Base-by-base conservation (phyloP, 2,888 invertebrate species). In the Kuschelorhynchus macadamiae region DNA sequence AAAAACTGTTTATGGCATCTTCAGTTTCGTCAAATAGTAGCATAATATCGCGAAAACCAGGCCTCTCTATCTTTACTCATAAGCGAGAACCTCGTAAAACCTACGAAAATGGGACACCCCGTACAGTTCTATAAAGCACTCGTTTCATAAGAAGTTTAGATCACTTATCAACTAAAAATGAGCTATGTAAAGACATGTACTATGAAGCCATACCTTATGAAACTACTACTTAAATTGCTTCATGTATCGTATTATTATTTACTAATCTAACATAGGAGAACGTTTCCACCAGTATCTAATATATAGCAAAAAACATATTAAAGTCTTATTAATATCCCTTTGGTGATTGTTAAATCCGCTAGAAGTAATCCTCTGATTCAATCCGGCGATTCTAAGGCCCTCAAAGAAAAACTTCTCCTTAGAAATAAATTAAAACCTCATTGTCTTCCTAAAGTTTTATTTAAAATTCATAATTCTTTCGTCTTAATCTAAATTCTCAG, bases 401-500 rank as follows among this genome's bases (percentile, higher is more conserved):
- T 39, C 30, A n/a, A 52, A 63, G 57, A 59, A 63, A 53, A 63
- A 52, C 62, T 67, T 56, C 36, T 57, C 53, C 49, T 52, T 47
- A 59, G 59, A 63, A 63, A 63, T 42, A 20, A 62, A 42, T 55
- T 56, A 61, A 61, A 67, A 49, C 56, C 55, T 42, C 42, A 56
- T 62, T 67, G 61, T 67, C 67, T 67, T 25, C 41, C 25, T 11
- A 20, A 55, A 57, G 64, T 65, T 66, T 66, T 46, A 56, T 63
- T 60, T 36, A 68, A 68, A 63, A 68, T 68, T 63, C 68, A 63
- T 68, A 63, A 62, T 63, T 63, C 68, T 63, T 63, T 57, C 46
- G 67, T 42, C 20, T 39, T 60, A 56, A 67, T 62, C 62, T 56
- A 62, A 56, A 62, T 39, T 59, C 53, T 52, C 53, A 30, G 18